Evolutionary conservation across 2,888 invertebrate species (phyloP), one percentile per base, ranked within the genome.

Genomic region (Pheosia gnoma): DNA sequence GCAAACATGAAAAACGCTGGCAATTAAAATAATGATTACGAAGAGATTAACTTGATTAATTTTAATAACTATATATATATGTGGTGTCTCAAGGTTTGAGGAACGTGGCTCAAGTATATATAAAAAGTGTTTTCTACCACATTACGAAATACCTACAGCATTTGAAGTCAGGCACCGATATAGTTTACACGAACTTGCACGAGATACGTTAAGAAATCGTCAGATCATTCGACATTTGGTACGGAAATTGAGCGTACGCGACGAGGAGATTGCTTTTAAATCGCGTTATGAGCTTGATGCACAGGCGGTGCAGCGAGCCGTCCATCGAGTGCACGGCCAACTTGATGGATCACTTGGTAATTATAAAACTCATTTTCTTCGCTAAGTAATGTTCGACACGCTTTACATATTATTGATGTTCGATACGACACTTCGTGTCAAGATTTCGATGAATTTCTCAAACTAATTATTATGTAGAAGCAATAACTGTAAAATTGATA

Each of bases 261-360:
- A 72, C 78, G 77, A 60, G 79, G 87, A 89, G 89, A 92, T 92
- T 90, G 91, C 86, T 89, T 90, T 90, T 90, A 90, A 91, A 92
- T 91, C 86, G 80, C 79, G 82, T 91, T 91, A 89, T 75, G 80
- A 83, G 86, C 83, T 73, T 63, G 74, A 71, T 81, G 82, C 83
- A 78, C 73, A 77, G 68, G 65, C 72, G 71, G 72, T 80, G 81
- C 81, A 79, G 71, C 75, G 70, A 72, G 68, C 69, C 74, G 67
- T 72, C 72, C 73, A 75, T 73, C 70, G 65, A 72, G 69, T 66
- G 62, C 69, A 66, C 63, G 61, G 62, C 59, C 61, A 61, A 68
- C 66, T 66, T 68, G 67, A 70, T 63, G 72, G 59, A 66, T 72
- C 70, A 72, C 71, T 75, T 66, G 71, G 61, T 76, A 79, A 80